Evolutionary conservation across 2,113 vertebrate genomes (phyloP).

Genomic region (Corapipo altera): DNA sequence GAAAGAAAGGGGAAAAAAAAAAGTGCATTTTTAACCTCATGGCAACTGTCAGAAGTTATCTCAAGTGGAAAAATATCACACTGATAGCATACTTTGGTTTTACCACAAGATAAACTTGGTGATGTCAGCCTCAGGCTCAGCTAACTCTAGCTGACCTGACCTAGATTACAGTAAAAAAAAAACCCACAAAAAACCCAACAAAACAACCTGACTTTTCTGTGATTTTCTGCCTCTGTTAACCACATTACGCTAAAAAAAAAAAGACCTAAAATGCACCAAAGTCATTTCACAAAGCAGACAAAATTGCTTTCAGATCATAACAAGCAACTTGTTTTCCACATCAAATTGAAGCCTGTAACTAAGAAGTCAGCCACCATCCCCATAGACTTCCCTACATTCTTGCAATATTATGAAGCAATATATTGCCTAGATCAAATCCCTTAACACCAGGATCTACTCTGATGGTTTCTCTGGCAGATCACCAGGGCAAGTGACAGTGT

Average conservation of each 20-base stretch:
- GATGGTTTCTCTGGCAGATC: neutral
- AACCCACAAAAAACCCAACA: no score
- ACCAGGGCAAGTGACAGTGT: neutral
- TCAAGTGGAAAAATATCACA: slow-evolving; percentile 46
- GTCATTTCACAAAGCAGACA: neutral
- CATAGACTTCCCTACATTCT: neutral
- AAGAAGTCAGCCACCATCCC: neutral
- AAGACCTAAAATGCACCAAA: neutral
- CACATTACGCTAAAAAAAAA: neutral
- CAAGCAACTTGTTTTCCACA: neutral
- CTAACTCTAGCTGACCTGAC: slow-evolving; percentile 35
- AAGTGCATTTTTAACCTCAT: slow-evolving; percentile 17
- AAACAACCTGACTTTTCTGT: neutral
- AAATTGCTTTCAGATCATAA: neutral
- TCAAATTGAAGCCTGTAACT: neutral
- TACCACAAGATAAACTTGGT: slow-evolving; percentile 42
- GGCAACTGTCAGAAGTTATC: slow-evolving; percentile 39
- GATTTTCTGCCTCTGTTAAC: neutral
- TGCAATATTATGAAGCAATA: neutral
- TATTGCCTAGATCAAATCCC: neutral
- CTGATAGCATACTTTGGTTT: slow-evolving; percentile 18
- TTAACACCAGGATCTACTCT: neutral
- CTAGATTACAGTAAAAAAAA: neutral
- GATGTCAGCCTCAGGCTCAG: slow-evolving; percentile 43
- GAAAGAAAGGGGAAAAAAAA: rapidly evolving